Percentiles rank a stretch among this genome's conserved stretches.
These are phyloP conservation scores for Etheostoma cragini DNA, from an alignment of 2,113 vertebrate species.

Conservation along the genomic window DNA sequence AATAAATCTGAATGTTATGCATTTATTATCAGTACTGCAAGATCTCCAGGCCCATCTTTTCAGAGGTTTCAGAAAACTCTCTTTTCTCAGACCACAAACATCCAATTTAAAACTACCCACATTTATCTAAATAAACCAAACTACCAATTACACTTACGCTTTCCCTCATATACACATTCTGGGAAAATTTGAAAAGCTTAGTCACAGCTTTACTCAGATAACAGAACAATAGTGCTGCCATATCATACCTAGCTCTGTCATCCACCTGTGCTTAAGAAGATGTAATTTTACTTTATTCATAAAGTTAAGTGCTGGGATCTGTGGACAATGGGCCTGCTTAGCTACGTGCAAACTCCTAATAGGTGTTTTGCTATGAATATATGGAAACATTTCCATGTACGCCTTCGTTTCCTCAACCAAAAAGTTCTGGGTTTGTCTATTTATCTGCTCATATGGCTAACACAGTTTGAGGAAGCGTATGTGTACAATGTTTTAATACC, in stretches of 20 bases:
- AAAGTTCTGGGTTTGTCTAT: neutral
- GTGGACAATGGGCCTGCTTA: neutral
- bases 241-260: neutral
- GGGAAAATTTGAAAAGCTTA: neutral
- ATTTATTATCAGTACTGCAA: neutral
- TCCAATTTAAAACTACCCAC: conserved; percentile 4
- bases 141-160: neutral
- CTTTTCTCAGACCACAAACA: conserved; percentile 15
- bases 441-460: neutral
- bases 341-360: neutral
- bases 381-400: neutral
- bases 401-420: neutral
- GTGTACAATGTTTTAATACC: neutral
- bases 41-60: neutral
- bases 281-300: neutral
- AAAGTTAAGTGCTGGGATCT: neutral
- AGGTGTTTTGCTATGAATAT: neutral
- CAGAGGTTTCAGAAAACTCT: neutral
- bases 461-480: neutral
- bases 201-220: neutral
- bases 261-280: neutral
- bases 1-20: conserved; percentile 5
- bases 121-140: neutral
- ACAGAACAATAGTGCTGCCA: neutral
- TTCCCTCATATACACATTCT: neutral